These are phyloP conservation scores for Drosophila borborema DNA, from an alignment of 2,888 invertebrate species.

Conservation along the genomic window DNA sequence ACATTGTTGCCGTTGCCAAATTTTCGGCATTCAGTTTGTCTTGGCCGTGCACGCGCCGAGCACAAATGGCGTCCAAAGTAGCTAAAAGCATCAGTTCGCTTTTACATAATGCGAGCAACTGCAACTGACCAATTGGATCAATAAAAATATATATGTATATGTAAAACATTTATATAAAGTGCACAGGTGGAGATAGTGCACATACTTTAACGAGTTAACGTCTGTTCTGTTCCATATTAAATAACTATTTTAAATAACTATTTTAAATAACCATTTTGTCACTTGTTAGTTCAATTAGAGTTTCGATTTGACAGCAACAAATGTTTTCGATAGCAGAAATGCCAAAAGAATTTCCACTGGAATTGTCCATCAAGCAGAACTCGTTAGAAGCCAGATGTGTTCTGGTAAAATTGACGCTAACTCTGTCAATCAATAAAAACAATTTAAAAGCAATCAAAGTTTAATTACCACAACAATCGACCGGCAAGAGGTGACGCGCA, in stretches of 20 bases:
- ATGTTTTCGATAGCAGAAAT: conserved; percentile 27
- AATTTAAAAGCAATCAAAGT: conserved; percentile 78
- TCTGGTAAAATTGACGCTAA: conserved; percentile 29
- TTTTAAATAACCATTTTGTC: conserved; percentile 16
- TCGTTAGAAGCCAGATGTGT: conserved; percentile 33
- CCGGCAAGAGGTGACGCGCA: conserved; percentile 52
- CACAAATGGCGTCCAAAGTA: conserved; percentile 48
- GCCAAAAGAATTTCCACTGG: conserved; percentile 12
- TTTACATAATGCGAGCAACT: conserved; percentile 28
- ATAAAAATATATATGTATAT: not conserved
- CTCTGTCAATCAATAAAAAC: conserved; percentile 74
- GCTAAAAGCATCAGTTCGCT: conserved; percentile 29
- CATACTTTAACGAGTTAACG: not conserved
- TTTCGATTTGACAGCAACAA: conserved; percentile 30
- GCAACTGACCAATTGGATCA: conserved; percentile 18
- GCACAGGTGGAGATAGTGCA: not conserved
- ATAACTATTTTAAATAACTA: conserved; percentile 22
- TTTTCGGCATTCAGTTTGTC: conserved; percentile 56
- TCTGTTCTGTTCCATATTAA: conserved; percentile 6
- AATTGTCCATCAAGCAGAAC: conserved; percentile 30
- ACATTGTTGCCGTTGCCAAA: conserved; percentile 57
- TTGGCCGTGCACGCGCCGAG: conserved; percentile 35
- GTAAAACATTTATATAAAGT: no score
- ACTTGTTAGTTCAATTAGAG: conserved; percentile 38
- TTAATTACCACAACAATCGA: conserved; percentile 73